Evolutionary conservation across 2,888 invertebrate genomes (phyloP).

Genomic region (Ennomos erosarius): DNA sequence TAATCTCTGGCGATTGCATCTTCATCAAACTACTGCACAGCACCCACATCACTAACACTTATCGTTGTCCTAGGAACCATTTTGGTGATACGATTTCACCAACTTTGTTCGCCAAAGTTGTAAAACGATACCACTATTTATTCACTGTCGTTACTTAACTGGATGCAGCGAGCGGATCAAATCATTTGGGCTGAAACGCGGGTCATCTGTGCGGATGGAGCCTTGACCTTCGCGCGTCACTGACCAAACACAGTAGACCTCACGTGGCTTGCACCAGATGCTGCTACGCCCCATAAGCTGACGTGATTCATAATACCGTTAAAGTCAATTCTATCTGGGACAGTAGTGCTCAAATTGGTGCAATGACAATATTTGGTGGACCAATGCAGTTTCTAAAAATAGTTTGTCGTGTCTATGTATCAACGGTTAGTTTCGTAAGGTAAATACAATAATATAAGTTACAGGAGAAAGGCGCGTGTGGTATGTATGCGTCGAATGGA

Average conservation of each 20-base stretch:
- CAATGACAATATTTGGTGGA: slow-evolving; percentile 18
- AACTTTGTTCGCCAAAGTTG: slow-evolving; percentile 67
- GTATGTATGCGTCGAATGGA: slow-evolving; percentile 40
- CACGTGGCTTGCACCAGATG: slow-evolving; percentile 70
- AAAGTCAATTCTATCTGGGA: slow-evolving; percentile 41
- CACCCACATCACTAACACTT: slow-evolving; percentile 34
- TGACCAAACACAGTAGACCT: slow-evolving; percentile 71
- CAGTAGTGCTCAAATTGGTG: slow-evolving; percentile 35
- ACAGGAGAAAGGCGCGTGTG: slow-evolving; percentile 12
- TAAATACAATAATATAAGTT: background rate
- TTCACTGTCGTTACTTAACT: slow-evolving; percentile 39
- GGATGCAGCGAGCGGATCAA: slow-evolving; percentile 40
- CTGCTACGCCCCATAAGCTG: slow-evolving; percentile 60
- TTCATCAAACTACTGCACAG: slow-evolving; percentile 30
- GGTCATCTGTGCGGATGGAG: slow-evolving; percentile 66
- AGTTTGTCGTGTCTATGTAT: slow-evolving; percentile 7
- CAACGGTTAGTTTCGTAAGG: background rate
- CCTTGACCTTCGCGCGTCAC: slow-evolving; percentile 80
- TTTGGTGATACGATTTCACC: slow-evolving; percentile 59
- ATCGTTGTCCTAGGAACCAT: slow-evolving; percentile 45
- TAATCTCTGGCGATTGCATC: slow-evolving; percentile 56
- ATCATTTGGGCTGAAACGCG: slow-evolving; percentile 42
- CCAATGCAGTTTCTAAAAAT: slow-evolving; percentile 19
- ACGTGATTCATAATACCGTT: slow-evolving; percentile 52
- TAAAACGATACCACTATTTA: slow-evolving; percentile 54